Conservation (phyloP, 2,797 vertebrate species). For the Mallotus villosus region DNA sequence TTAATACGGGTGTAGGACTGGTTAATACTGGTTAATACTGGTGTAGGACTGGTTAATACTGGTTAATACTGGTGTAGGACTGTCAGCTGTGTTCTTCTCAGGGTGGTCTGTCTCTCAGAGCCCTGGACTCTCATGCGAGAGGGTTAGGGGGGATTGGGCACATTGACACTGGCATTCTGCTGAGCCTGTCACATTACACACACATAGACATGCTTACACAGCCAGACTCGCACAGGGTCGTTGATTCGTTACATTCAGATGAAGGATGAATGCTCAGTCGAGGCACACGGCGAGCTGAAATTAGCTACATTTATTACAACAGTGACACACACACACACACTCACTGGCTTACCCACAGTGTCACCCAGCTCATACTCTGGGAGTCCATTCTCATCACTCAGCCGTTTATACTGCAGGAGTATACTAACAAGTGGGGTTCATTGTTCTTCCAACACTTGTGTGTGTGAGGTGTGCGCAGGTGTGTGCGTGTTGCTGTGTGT, state of each 20-base stretch:
- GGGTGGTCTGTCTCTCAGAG: background rate
- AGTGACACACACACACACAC: background rate
- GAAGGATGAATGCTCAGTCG: slow-evolving; percentile 44
- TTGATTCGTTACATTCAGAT: slow-evolving; percentile 39
- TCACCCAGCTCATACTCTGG: background rate
- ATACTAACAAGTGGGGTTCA: background rate
- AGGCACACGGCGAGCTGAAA: slow-evolving; percentile 40
- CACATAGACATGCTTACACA: slow-evolving; percentile 21
- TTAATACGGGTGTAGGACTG: no score
- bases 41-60: no score
- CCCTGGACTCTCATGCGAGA: background rate
- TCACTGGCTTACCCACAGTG: slow-evolving; percentile 14
- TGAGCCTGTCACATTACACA: background rate
- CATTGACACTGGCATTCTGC: background rate
- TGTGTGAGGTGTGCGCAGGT: background rate
- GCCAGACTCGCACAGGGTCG: background rate
- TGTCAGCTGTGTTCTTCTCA: background rate
- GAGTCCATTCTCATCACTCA: background rate
- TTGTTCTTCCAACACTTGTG: background rate
- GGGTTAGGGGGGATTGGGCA: background rate
- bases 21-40: no score
- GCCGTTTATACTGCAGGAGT: background rate
- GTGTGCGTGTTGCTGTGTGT: no score
- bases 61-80: no score
- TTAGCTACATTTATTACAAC: slow-evolving; percentile 47